A percentile compares a stretch with the other conserved stretches of the same genome.
Conservation (phyloP, 2,113 vertebrate species). For the Chroicocephalus ridibundus region DNA sequence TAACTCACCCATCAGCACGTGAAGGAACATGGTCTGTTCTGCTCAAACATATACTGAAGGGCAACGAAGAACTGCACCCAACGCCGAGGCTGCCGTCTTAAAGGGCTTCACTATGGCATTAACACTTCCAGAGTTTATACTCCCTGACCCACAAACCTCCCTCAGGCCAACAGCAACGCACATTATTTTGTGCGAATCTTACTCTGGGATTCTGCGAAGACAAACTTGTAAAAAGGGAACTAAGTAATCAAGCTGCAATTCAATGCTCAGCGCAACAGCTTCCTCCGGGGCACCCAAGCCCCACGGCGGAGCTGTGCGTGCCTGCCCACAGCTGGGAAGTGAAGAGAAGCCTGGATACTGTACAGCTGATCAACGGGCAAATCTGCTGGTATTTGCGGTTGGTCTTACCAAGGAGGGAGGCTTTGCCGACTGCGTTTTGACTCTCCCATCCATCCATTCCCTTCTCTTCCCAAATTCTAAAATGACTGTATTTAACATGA, state of each 20-base stretch:
- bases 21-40: not conserved
- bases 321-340: not conserved
- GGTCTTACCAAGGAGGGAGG: not conserved
- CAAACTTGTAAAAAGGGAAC: not conserved
- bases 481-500: not conserved
- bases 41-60: not conserved
- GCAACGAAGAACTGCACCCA: not conserved
- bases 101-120: not conserved
- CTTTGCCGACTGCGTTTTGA: not conserved
- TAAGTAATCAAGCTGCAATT: not conserved
- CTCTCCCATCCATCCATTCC: too few relatives aligned
- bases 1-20: not conserved
- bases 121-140: not conserved
- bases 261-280: not conserved
- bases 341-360: not conserved
- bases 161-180: not conserved
- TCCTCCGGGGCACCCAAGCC: not conserved
- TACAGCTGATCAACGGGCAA: not conserved
- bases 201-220: not conserved
- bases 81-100: not conserved
- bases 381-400: not conserved
- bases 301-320: fast-evolving
- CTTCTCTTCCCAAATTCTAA: not conserved
- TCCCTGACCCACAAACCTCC: not conserved
- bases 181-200: not conserved